Conservation (phyloP, 2,888 invertebrate genomes). For the Drosophila lutescens region DNA sequence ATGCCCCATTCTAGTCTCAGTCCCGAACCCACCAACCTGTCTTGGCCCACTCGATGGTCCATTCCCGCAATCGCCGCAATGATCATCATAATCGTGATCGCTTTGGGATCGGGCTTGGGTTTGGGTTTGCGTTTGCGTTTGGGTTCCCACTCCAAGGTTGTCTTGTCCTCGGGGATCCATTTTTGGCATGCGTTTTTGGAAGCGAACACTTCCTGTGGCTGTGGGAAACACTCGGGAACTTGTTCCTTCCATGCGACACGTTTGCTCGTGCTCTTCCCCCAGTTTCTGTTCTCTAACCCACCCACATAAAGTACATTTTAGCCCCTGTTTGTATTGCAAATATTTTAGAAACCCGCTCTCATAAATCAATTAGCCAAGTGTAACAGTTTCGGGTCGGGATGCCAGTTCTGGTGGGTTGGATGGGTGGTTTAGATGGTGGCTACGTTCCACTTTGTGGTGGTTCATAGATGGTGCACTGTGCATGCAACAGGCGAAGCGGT, state of each 20-base stretch:
- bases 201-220: slow-evolving; percentile 76
- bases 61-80: slow-evolving; percentile 64
- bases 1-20: not conserved
- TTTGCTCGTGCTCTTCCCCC: slow-evolving; percentile 9
- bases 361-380: slow-evolving; percentile 71
- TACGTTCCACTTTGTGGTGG: slow-evolving; percentile 27
- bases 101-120: slow-evolving; percentile 50
- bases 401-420: slow-evolving; percentile 13
- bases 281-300: slow-evolving; percentile 60
- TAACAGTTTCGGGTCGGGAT: slow-evolving; percentile 56
- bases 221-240: slow-evolving; percentile 68
- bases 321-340: slow-evolving; percentile 41
- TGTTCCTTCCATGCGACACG: slow-evolving; percentile 55
- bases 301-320: slow-evolving; percentile 46
- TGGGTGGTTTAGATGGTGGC: slow-evolving; percentile 9
- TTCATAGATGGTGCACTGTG: slow-evolving; percentile 12
- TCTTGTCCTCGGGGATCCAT: slow-evolving; percentile 73
- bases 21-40: slow-evolving; percentile 15
- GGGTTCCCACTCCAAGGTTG: slow-evolving; percentile 58
- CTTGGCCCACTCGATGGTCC: slow-evolving; percentile 14
- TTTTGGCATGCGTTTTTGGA: slow-evolving; percentile 75
- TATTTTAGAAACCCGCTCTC: slow-evolving; percentile 48
- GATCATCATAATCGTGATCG: slow-evolving; percentile 77
- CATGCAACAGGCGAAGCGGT: slow-evolving; percentile 51
- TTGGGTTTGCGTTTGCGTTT: slow-evolving; percentile 55